These are phyloP conservation scores for Phalacrocorax aristotelis DNA, from an alignment of 2,113 vertebrate genomes.

Conservation along the genomic window DNA sequence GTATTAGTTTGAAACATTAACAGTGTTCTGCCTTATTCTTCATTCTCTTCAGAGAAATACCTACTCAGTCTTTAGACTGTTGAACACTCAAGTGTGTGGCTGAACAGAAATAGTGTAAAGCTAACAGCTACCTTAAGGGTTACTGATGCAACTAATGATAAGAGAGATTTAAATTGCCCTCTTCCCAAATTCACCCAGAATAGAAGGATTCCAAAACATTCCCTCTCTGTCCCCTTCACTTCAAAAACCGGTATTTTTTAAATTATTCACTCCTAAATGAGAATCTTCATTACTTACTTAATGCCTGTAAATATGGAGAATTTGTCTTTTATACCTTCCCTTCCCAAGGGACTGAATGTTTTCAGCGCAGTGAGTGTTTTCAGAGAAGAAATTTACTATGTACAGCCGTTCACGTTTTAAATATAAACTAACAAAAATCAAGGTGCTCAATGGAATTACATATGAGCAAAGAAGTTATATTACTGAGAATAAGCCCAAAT, in stretches of 20 bases:
- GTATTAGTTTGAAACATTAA: background rate
- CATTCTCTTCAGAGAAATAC: background rate
- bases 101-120: background rate
- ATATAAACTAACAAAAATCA: background rate
- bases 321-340: background rate
- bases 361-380: background rate
- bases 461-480: background rate
- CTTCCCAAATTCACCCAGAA: background rate
- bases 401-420: background rate
- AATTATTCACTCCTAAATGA: background rate
- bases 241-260: background rate
- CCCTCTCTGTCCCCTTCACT: background rate
- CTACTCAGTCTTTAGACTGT: background rate
- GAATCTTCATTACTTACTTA: background rate
- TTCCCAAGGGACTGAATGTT: background rate
- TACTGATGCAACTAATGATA: background rate
- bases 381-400: background rate
- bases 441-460: background rate
- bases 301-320: background rate
- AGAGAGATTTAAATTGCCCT: background rate
- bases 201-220: background rate
- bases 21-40: background rate
- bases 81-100: background rate
- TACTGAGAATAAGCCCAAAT: background rate
- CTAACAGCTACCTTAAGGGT: background rate